These are phyloP conservation scores for Euura saliciscinereae DNA, from an alignment of 1,140 invertebrate genomes.

Conservation along the genomic window DNA sequence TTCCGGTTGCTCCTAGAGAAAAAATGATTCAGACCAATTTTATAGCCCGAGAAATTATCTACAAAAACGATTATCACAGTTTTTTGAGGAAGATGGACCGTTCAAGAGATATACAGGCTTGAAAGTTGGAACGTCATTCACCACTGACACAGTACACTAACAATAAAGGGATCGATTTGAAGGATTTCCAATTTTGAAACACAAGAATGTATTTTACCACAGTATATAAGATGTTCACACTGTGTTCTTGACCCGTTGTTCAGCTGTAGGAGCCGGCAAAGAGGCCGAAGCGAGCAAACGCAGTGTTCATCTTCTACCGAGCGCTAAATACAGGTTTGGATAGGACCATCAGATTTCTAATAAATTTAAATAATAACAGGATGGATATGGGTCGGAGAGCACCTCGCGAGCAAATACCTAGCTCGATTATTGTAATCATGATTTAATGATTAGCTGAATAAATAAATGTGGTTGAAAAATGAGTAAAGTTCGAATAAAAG, in stretches of 20 bases:
- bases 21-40: too few relatives aligned
- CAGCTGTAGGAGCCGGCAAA: neutral
- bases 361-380: slow-evolving; percentile 30
- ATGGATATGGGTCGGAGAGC: slow-evolving; percentile 9
- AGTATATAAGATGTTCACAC: neutral
- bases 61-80: too few relatives aligned
- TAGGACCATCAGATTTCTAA: slow-evolving; percentile 27
- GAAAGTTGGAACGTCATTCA: too few relatives aligned
- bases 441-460: slow-evolving; percentile 9
- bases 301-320: neutral
- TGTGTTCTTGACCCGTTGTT: neutral
- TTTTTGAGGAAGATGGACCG: too few relatives aligned
- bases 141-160: too few relatives aligned
- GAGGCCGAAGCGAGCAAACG: neutral
- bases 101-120: too few relatives aligned
- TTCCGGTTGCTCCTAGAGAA: too few relatives aligned
- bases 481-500: neutral
- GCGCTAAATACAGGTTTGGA: slow-evolving; percentile 24
- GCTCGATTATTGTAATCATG: slow-evolving; percentile 12
- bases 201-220: too few relatives aligned
- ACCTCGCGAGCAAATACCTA: neutral
- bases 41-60: too few relatives aligned
- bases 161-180: too few relatives aligned
- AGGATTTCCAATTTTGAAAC: too few relatives aligned
- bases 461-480: slow-evolving; percentile 6